These are phyloP conservation scores for Cotesia typhae DNA, from an alignment of 1,140 invertebrate genomes.

Conservation along the genomic window DNA sequence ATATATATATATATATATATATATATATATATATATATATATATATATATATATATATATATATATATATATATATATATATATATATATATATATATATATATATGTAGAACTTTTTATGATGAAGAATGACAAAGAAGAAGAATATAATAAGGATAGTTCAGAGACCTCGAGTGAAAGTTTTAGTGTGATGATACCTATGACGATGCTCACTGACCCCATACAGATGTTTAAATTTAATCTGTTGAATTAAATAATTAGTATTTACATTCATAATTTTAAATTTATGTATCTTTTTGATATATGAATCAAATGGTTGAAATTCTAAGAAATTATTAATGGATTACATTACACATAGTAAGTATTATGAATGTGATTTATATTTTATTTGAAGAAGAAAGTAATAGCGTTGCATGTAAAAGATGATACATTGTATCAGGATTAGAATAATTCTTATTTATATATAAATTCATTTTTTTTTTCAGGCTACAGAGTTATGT, in stretches of 20 bases:
- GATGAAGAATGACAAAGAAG: conserved; percentile 18
- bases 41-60: too few relatives aligned
- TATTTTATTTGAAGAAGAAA: too few relatives aligned
- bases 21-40: too few relatives aligned
- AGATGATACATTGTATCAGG: too few relatives aligned
- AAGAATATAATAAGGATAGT: conserved; percentile 35
- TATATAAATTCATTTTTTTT: too few relatives aligned
- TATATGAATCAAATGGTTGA: background rate
- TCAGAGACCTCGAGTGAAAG: conserved; percentile 58
- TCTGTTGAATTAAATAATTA: conserved; percentile 1
- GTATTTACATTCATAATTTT: background rate
- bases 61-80: too few relatives aligned
- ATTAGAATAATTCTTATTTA: too few relatives aligned
- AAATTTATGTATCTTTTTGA: conserved; percentile 2
- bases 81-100: too few relatives aligned
- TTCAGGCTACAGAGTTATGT: too few relatives aligned
- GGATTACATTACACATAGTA: background rate
- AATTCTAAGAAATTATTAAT: background rate
- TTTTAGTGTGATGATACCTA: conserved; percentile 36
- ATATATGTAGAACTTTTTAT: background rate
- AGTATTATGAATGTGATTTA: background rate
- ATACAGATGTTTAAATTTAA: conserved; percentile 13
- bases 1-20: too few relatives aligned
- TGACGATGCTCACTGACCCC: conserved; percentile 27
- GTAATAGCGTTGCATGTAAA: too few relatives aligned